A percentile compares a stretch with the other conserved stretches of the same genome.
These are phyloP conservation scores for Nibea albiflora DNA, from an alignment of 2,113 vertebrate genomes.

Conservation along the genomic window DNA sequence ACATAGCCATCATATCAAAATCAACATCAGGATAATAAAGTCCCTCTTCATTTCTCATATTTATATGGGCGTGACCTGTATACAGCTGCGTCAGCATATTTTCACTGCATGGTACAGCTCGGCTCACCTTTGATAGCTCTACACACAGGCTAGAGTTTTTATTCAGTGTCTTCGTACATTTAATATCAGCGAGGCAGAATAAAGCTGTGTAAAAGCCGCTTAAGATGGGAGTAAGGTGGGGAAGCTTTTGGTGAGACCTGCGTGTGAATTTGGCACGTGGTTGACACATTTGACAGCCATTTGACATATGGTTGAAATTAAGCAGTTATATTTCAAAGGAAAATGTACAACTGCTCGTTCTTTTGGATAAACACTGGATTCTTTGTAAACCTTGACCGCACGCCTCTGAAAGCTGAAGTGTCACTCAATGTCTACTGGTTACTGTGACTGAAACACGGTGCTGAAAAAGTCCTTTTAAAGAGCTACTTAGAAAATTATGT, in stretches of 20 bases:
- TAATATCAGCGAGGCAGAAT: too few species aligned
- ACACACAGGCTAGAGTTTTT: too few species aligned
- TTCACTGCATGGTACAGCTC: too few species aligned
- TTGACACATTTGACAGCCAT: slow-evolving; percentile 62
- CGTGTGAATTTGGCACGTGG: slow-evolving; percentile 55
- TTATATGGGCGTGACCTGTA: too few species aligned
- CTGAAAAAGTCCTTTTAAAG: slow-evolving; percentile 24
- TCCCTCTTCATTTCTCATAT: too few species aligned
- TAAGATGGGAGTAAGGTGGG: neutral
- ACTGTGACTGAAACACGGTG: slow-evolving; percentile 35
- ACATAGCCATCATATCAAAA: neutral
- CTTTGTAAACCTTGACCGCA: slow-evolving; percentile 36
- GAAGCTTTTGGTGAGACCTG: slow-evolving; percentile 22
- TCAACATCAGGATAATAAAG: neutral
- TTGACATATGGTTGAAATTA: slow-evolving; percentile 72
- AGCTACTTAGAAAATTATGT: slow-evolving; percentile 24
- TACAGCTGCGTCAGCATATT: too few species aligned
- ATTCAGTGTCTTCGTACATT: too few species aligned
- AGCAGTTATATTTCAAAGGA: slow-evolving; percentile 64
- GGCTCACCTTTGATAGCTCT: too few species aligned
- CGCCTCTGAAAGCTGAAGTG: slow-evolving; percentile 44
- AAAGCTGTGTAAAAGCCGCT: too few species aligned
- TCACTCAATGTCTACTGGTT: slow-evolving; percentile 31
- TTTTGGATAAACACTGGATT: slow-evolving; percentile 61
- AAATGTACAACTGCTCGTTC: slow-evolving; percentile 28